phyloP scores from a whole-genome alignment of 2,888 invertebrate species.

The Entomobrya proxima region DNA sequence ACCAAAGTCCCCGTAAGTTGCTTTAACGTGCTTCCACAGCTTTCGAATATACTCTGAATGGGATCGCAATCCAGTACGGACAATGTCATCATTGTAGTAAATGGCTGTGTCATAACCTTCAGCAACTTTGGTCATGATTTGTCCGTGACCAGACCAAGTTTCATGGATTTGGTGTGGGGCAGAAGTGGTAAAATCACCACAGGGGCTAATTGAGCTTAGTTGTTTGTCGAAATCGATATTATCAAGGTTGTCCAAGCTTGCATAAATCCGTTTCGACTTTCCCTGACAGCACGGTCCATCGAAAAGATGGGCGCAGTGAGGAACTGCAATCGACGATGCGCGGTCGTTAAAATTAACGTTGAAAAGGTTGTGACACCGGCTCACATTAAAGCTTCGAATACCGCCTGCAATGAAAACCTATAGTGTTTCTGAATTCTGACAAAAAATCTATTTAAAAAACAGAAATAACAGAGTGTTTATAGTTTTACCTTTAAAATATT shows the following conservation, averaged over 20 bases:
- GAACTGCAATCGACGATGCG: constrained; percentile 24
- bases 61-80: neutral
- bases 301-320: constrained; percentile 40
- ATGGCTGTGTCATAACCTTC: constrained; percentile 54
- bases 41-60: constrained; percentile 51
- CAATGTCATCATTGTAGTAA: constrained; percentile 60
- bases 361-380: constrained; percentile 30
- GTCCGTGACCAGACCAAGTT: constrained; percentile 57
- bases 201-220: constrained; percentile 47
- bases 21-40: constrained; percentile 63
- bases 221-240: constrained; percentile 28
- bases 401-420: neutral
- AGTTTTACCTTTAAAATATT: constrained; percentile 36
- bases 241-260: neutral
- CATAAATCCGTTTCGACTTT: neutral
- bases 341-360: constrained; percentile 30
- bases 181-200: constrained; percentile 24
- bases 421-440: no score
- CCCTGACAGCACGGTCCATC: constrained; percentile 51
- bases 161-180: constrained; percentile 31
- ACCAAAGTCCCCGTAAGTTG: constrained; percentile 68
- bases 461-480: neutral
- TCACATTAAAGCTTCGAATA: constrained; percentile 21
- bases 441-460: neutral
- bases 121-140: constrained; percentile 49